These are phyloP conservation scores for Sterrhoptilus dennistouni DNA, from an alignment of 2,113 vertebrate genomes.

Conservation along the genomic window DNA sequence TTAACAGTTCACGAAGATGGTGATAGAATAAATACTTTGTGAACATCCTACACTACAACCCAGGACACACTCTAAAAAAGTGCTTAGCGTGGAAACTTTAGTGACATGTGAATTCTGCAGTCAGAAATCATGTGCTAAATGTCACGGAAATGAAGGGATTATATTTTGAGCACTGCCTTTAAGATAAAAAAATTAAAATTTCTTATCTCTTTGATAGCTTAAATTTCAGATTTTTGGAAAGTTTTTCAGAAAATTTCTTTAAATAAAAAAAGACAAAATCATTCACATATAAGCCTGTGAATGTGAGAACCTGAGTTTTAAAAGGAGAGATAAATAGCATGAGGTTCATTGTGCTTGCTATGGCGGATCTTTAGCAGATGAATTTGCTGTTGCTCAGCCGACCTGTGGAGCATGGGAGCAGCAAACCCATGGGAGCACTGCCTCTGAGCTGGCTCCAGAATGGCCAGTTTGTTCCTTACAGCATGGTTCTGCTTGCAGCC, in stretches of 20 bases:
- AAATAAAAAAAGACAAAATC: background rate
- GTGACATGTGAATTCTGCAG: background rate
- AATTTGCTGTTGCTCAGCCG: background rate
- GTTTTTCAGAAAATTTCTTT: background rate
- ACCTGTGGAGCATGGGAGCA: accelerated
- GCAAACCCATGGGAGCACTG: accelerated
- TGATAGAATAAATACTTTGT: no score
- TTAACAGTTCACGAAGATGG: no score
- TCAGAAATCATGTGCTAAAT: background rate
- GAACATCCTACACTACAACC: no score
- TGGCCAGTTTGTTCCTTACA: background rate
- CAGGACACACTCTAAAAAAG: background rate
- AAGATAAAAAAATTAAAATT: background rate
- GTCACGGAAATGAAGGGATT: background rate
- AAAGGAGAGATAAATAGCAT: background rate
- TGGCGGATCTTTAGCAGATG: background rate
- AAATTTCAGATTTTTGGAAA: background rate
- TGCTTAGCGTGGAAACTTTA: background rate
- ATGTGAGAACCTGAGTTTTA: background rate
- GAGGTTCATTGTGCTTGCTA: background rate
- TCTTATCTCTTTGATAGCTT: background rate
- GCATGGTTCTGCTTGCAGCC: background rate
- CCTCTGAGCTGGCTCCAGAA: background rate
- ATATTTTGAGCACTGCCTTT: background rate
- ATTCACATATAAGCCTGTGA: background rate